A percentile compares a stretch with the other conserved stretches of the same genome.
These are phyloP conservation scores for Bursaphelenchus okinawaensis DNA, from an alignment of 2,888 invertebrate species.

Conservation along the genomic window DNA sequence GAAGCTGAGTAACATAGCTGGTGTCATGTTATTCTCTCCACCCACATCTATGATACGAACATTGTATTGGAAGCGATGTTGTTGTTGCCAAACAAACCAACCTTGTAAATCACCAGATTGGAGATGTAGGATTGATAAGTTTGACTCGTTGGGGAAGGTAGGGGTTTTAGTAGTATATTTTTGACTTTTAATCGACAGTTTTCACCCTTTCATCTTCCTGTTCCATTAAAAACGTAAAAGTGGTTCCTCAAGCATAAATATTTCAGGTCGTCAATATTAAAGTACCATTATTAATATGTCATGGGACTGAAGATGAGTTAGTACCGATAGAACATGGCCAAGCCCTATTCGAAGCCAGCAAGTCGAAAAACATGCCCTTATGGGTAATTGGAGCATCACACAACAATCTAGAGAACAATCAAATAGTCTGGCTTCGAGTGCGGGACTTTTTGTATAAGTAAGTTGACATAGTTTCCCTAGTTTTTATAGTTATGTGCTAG, in stretches of 20 bases:
- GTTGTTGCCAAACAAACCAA: constrained; percentile 21
- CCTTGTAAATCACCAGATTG: constrained; percentile 22
- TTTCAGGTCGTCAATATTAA: constrained; percentile 15
- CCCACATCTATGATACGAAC: constrained; percentile 33
- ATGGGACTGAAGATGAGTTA: constrained; percentile 38
- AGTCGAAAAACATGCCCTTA: constrained; percentile 24
- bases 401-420: constrained; percentile 38
- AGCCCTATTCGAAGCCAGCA: constrained; percentile 21
- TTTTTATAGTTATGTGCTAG: background rate
- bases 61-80: constrained; percentile 25
- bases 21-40: constrained; percentile 40
- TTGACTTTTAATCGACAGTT: no score
- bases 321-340: constrained; percentile 40
- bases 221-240: no score
- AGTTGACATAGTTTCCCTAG: background rate
- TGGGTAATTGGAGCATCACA: constrained; percentile 37
- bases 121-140: constrained; percentile 34
- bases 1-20: constrained; percentile 19
- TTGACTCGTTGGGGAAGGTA: constrained; percentile 33
- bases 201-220: no score
- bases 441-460: constrained; percentile 34
- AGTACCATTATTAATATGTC: constrained; percentile 37
- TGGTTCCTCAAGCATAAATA: no score
- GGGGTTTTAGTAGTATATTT: background rate
- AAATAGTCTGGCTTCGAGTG: constrained; percentile 37